A percentile compares a stretch with the other conserved stretches of the same genome.
phyloP scores from a whole-genome alignment of 2,888 invertebrate genomes.

The Nymphalis c-album region DNA sequence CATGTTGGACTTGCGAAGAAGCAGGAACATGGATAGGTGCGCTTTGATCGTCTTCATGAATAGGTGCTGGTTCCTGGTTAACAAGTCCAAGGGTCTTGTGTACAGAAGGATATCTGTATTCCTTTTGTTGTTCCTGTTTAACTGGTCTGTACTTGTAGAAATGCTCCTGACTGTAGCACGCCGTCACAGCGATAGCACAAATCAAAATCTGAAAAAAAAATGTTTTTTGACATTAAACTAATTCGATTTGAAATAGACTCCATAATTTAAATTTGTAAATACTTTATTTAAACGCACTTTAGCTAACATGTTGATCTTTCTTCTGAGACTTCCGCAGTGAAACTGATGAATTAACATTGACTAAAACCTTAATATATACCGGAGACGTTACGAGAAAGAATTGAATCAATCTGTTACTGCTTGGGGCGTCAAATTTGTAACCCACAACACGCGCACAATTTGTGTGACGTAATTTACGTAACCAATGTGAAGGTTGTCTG shows the following conservation, averaged over 20 bases:
- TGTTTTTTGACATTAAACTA: constrained; percentile 3
- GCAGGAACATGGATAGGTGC: constrained; percentile 2
- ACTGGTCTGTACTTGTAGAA: constrained; percentile 53
- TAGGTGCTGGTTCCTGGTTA: constrained; percentile 56
- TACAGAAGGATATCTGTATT: constrained; percentile 54
- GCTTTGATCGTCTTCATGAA: constrained; percentile 50
- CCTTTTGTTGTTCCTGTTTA: constrained; percentile 56
- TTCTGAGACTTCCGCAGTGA: constrained; percentile 73
- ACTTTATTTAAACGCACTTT: constrained; percentile 59
- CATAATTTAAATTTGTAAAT: constrained; percentile 22
- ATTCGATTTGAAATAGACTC: background rate
- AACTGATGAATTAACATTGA: constrained; percentile 78
- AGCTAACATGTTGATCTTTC: constrained; percentile 74
- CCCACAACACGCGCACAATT: constrained; percentile 57
- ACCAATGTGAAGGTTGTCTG: constrained; percentile 75
- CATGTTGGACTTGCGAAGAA: constrained; percentile 36
- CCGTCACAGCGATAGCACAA: constrained; percentile 50
- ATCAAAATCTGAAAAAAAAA: constrained; percentile 61
- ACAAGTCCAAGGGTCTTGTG: constrained; percentile 42
- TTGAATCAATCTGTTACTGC: constrained; percentile 73
- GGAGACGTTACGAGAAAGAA: constrained; percentile 80
- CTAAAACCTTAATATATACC: constrained; percentile 79
- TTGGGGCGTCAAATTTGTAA: constrained; percentile 71
- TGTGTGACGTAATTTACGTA: constrained; percentile 78
- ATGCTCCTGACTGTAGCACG: constrained; percentile 57